Evolutionary conservation across 2,888 invertebrate species (phyloP).

Genomic region (Panopea generosa): DNA sequence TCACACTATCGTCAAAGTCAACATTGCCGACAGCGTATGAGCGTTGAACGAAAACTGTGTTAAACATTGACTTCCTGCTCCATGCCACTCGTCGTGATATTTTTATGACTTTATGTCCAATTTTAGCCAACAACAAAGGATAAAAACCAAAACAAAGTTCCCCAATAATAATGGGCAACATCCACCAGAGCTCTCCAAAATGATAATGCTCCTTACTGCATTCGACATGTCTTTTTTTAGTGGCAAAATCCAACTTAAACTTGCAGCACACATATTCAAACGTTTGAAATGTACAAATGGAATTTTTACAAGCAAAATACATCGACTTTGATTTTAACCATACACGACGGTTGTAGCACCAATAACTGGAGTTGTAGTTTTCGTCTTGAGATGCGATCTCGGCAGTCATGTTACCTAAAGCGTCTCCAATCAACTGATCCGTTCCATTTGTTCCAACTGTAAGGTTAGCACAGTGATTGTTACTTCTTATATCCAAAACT

Average conservation of each 20-base stretch:
- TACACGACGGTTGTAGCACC: constrained; percentile 37
- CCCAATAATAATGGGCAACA: constrained; percentile 43
- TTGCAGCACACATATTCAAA: constrained; percentile 51
- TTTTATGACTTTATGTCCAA: constrained; percentile 13
- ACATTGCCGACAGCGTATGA: too few relatives aligned
- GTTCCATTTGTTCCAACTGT: constrained; percentile 15
- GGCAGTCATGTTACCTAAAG: constrained; percentile 35
- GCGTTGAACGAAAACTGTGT: not conserved
- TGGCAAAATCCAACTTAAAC: constrained; percentile 6
- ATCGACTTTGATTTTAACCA: constrained; percentile 10
- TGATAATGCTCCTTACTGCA: too few relatives aligned
- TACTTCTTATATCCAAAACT: not conserved
- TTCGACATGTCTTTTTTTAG: constrained; percentile 15
- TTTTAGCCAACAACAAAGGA: constrained; percentile 29
- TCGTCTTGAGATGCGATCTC: constrained; percentile 24
- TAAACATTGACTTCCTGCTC: not conserved
- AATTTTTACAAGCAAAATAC: constrained; percentile 32
- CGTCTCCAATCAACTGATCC: constrained; percentile 36
- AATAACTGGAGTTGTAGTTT: constrained; percentile 47
- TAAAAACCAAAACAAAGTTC: constrained; percentile 34
- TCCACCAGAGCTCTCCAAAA: constrained; percentile 41
- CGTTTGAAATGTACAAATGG: constrained; percentile 46
- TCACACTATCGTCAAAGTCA: too few relatives aligned
- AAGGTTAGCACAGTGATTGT: constrained; percentile 21
- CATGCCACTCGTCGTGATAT: not conserved